phyloP scores from a whole-genome alignment of 2,113 vertebrate genomes.

The Corapipo altera region DNA sequence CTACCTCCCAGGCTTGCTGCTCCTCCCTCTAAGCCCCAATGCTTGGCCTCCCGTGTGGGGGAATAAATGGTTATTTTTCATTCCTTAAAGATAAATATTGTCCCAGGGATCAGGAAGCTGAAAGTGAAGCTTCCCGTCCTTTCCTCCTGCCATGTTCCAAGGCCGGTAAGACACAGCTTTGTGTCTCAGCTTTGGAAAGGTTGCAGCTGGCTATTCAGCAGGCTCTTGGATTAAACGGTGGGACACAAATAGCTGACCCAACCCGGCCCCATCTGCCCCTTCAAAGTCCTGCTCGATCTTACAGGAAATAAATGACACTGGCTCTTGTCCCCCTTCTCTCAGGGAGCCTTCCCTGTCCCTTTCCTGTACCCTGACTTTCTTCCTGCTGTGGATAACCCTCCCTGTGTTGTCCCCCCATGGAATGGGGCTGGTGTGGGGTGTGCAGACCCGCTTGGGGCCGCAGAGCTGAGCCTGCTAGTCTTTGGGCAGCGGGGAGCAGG shows the following conservation, averaged over 20 bases:
- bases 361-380: not conserved
- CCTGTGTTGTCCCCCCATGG: rapidly evolving
- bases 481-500: not conserved
- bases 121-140: rapidly evolving
- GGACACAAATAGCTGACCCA: not conserved
- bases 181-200: not conserved
- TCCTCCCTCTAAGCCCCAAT: rapidly evolving
- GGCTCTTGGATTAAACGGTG: not conserved
- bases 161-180: not conserved
- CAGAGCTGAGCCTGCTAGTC: not conserved
- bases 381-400: not conserved
- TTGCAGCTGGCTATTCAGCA: not conserved
- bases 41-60: rapidly evolving
- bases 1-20: not conserved
- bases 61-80: not conserved
- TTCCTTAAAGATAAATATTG: not conserved
- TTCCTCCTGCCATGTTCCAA: rapidly evolving
- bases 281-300: not conserved
- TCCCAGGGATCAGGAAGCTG: not conserved
- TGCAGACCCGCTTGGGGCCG: not conserved
- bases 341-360: not conserved
- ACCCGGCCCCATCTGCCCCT: not conserved
- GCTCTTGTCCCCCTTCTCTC: not conserved
- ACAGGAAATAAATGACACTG: not conserved
- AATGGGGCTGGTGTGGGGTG: not conserved